A percentile compares a stretch with the other conserved stretches of the same genome.
Evolutionary conservation across 2,888 invertebrate genomes (phyloP).

Genomic region (Drymonia ruficornis): DNA sequence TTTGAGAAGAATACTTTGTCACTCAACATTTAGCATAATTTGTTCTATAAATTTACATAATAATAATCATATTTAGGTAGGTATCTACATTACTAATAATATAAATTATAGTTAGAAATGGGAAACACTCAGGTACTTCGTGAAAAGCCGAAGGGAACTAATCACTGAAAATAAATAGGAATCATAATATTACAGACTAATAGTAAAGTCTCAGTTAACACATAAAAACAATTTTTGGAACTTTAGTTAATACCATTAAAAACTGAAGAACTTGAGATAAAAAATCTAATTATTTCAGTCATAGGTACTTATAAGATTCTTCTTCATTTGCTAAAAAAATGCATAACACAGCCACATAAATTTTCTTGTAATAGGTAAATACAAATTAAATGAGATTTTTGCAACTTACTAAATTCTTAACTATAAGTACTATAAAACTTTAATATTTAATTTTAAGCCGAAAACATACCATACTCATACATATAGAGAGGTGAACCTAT

Average conservation of each 20-base stretch:
- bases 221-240: background rate
- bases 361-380: background rate
- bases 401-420: background rate
- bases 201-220: background rate
- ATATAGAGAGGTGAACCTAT: no score
- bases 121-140: slow-evolving; percentile 1
- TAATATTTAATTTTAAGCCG: no score
- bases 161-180: slow-evolving; percentile 3
- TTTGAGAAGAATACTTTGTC: slow-evolving; percentile 12
- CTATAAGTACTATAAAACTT: no score
- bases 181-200: background rate
- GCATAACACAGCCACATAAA: slow-evolving; percentile 4
- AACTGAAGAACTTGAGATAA: background rate
- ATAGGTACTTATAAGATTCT: background rate
- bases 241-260: background rate
- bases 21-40: slow-evolving; percentile 18
- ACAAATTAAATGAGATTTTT: background rate
- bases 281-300: background rate
- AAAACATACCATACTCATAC: no score
- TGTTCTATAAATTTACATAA: slow-evolving; percentile 26
- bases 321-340: background rate
- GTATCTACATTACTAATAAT: background rate
- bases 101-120: background rate
- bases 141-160: background rate
- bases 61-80: background rate